phyloP scores from a whole-genome alignment of 2,113 vertebrate genomes.

The Urocolius indicus region DNA sequence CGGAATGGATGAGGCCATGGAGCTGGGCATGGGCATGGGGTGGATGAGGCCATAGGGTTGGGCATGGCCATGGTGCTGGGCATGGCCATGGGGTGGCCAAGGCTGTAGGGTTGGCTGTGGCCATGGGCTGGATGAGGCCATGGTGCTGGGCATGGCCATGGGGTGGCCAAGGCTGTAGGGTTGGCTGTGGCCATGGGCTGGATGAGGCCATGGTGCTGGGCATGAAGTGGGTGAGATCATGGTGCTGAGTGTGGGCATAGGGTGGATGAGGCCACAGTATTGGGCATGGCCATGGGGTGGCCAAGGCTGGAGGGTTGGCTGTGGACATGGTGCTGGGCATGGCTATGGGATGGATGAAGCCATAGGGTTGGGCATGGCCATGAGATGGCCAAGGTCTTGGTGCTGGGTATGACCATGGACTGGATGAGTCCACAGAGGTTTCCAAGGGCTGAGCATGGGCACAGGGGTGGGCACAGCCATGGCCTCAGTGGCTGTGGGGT shows the following conservation, averaged over 20 bases:
- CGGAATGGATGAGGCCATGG: neutral
- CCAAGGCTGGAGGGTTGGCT: fast-evolving
- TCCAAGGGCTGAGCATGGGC: too few relatives aligned
- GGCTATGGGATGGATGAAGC: too few relatives aligned
- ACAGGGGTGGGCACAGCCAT: neutral
- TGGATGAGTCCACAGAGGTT: neutral
- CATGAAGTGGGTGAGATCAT: fast-evolving
- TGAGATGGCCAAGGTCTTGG: neutral
- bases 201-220: too few relatives aligned
- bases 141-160: fast-evolving
- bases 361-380: neutral
- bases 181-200: neutral
- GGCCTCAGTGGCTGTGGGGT: too few relatives aligned
- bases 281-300: fast-evolving
- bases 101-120: fast-evolving
- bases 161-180: neutral
- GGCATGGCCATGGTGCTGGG: fast-evolving
- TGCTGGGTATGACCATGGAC: neutral
- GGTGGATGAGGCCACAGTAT: too few relatives aligned
- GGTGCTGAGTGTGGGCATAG: neutral
- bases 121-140: too few relatives aligned
- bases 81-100: neutral
- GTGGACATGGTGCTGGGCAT: fast-evolving
- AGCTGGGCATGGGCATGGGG: too few relatives aligned
- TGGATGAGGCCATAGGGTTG: neutral